Percentiles rank a stretch among this genome's conserved stretches.
These are phyloP conservation scores for Amphipoea oculea DNA, from an alignment of 2,888 invertebrate species.

Conservation along the genomic window DNA sequence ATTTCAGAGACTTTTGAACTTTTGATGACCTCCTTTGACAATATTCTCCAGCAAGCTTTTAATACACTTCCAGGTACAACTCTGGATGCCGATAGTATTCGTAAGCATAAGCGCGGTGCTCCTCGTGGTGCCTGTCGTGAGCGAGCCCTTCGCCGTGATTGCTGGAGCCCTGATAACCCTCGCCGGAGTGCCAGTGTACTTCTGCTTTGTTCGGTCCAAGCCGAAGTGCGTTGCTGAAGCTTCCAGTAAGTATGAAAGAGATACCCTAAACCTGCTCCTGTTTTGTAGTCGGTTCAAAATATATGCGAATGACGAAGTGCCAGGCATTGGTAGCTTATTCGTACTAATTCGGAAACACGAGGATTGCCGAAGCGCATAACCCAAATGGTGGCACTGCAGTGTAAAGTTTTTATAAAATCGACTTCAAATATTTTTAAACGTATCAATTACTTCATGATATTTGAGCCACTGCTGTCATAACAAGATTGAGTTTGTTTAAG, in stretches of 20 bases:
- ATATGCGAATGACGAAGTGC: too few relatives aligned
- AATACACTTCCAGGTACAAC: constrained; percentile 89
- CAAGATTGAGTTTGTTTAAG: constrained; percentile 7
- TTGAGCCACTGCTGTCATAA: constrained; percentile 15
- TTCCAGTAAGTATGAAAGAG: constrained; percentile 90
- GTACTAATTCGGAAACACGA: not conserved
- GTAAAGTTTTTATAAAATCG: not conserved
- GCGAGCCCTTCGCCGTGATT: constrained; percentile 94
- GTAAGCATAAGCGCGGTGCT: constrained; percentile 94
- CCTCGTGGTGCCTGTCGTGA: constrained; percentile 94
- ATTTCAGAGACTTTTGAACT: not conserved
- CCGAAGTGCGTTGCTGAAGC: constrained; percentile 90
- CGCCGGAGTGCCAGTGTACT: constrained; percentile 96
- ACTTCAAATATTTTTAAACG: constrained; percentile 13
- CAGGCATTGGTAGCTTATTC: not conserved
- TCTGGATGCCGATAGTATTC: constrained; percentile 94
- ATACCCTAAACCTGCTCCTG: not conserved
- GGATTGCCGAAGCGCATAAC: not conserved
- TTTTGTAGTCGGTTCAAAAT: not conserved
- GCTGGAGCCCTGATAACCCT: constrained; percentile 94
- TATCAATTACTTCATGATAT: constrained; percentile 28
- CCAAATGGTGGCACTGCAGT: not conserved
- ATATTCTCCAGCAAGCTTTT: not conserved
- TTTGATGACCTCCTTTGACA: not conserved
- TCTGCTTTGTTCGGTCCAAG: constrained; percentile 92